Percentiles rank a stretch among this genome's conserved stretches.
Conservation (phyloP, 1,140 invertebrate species). For the Odontomachus brunneus region DNA sequence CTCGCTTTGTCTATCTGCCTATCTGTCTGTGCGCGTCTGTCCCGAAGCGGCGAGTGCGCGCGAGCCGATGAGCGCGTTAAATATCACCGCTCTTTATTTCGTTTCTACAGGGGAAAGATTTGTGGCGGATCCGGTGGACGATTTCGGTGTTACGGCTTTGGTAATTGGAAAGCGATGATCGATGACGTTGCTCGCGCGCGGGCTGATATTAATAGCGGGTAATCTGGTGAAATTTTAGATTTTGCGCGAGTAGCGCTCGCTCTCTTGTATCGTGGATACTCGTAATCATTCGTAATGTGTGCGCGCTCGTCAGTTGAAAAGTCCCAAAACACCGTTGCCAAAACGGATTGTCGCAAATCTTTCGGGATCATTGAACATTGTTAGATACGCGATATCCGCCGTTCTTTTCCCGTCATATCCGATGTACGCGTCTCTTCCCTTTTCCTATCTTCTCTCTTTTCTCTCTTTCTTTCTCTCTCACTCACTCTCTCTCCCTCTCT, state of each 20-base stretch:
- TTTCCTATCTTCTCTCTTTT: conserved; percentile 19
- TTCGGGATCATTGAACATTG: conserved; percentile 48
- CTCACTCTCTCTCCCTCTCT: conserved; percentile 1
- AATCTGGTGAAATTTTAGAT: no score
- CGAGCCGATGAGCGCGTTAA: conserved; percentile 17
- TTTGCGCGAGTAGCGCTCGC: no score
- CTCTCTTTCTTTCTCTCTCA: conserved; percentile 38
- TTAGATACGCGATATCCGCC: conserved; percentile 34
- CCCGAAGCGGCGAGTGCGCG: no score
- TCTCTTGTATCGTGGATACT: background rate
- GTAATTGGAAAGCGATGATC: background rate
- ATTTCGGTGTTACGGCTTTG: background rate
- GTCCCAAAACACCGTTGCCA: background rate
- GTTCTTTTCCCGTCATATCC: conserved; percentile 26
- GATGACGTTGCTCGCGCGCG: background rate
- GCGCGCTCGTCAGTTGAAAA: background rate
- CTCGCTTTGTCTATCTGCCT: no score
- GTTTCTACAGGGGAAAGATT: background rate
- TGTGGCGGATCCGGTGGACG: background rate
- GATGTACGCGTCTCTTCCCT: conserved; percentile 16
- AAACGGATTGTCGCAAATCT: conserved; percentile 17
- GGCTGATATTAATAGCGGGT: background rate
- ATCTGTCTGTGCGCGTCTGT: no score
- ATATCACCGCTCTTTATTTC: background rate
- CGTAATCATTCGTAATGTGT: background rate